These are phyloP conservation scores for Phymastichus coffea DNA, from an alignment of 1,140 invertebrate genomes.

Conservation along the genomic window DNA sequence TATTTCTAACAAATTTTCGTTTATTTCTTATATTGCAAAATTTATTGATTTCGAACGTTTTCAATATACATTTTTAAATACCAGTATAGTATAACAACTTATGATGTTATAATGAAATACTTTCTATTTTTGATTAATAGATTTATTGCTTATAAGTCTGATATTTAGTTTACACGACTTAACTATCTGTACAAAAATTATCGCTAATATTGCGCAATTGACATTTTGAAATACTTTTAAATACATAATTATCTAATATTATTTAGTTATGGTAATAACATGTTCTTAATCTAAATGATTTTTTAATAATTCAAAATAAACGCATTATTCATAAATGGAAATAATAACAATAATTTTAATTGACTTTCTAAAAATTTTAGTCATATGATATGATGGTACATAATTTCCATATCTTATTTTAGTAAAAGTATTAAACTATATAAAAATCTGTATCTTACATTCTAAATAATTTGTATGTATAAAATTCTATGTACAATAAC, in stretches of 20 bases:
- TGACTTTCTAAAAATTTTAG: constrained; percentile 2
- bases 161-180: constrained; percentile 34
- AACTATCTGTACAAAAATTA: constrained; percentile 47
- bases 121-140: too few species aligned
- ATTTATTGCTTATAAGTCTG: constrained; percentile 12
- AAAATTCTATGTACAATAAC: constrained; percentile 41
- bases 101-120: too few species aligned
- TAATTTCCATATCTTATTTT: too few species aligned
- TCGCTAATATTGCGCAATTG: constrained; percentile 1
- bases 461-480: constrained; percentile 24
- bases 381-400: too few species aligned
- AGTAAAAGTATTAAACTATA: too few species aligned
- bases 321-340: neutral
- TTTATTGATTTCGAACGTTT: too few species aligned
- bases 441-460: too few species aligned
- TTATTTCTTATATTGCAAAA: too few species aligned
- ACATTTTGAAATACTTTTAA: constrained; percentile 3
- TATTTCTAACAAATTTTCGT: too few species aligned
- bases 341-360: neutral
- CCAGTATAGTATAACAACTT: too few species aligned
- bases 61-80: too few species aligned
- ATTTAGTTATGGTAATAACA: constrained; percentile 3
- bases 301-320: constrained; percentile 6
- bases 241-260: constrained; percentile 7
- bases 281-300: too few species aligned